Conservation (phyloP, 2,888 invertebrate genomes). For the Alcis repandata region DNA sequence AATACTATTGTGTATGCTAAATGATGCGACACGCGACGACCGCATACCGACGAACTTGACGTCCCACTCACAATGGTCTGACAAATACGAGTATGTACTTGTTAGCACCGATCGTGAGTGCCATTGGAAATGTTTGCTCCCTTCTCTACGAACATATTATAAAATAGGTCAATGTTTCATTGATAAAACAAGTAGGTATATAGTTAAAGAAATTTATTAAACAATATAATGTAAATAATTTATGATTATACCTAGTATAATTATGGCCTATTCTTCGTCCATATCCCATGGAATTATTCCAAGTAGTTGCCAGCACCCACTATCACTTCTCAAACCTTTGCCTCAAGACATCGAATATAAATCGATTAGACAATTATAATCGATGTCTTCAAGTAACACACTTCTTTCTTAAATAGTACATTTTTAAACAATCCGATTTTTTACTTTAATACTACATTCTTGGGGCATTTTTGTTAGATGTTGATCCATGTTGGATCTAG, state of each 20-base stretch:
- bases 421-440: background rate
- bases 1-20: too few relatives aligned
- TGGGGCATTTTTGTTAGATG: background rate
- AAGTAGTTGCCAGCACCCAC: conserved; percentile 37
- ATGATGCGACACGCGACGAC: too few relatives aligned
- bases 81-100: too few relatives aligned
- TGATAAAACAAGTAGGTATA: conserved; percentile 49
- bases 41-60: too few relatives aligned
- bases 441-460: background rate
- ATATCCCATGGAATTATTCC: conserved; percentile 14
- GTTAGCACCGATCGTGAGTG: too few relatives aligned
- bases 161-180: background rate
- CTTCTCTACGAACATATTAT: too few relatives aligned
- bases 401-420: background rate
- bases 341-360: conserved; percentile 11
- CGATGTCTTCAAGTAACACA: conserved; percentile 1
- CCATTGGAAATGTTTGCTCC: too few relatives aligned
- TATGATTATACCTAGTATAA: conserved; percentile 53
- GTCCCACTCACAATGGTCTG: too few relatives aligned
- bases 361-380: conserved; percentile 8
- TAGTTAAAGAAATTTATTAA: conserved; percentile 48
- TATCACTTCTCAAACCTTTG: conserved; percentile 27
- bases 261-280: conserved; percentile 50
- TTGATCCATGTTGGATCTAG: background rate
- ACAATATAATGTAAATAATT: conserved; percentile 58